Conservation (phyloP, 2,888 invertebrate species). For the Cephus spinipes region DNA sequence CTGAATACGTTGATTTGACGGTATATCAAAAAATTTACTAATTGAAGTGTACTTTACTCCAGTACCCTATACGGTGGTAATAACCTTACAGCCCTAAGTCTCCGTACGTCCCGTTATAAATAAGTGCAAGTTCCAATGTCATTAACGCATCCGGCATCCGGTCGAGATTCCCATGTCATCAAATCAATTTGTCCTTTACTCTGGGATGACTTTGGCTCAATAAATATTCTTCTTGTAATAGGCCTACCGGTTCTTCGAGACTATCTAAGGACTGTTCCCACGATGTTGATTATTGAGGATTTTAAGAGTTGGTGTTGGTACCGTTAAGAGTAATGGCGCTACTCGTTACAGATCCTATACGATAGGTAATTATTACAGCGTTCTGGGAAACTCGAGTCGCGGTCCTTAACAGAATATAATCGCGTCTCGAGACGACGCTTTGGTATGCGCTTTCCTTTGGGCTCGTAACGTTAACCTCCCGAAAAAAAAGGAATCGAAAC, state of each 20-base stretch:
- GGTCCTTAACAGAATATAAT: background rate
- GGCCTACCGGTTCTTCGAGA: background rate
- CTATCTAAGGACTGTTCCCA: background rate
- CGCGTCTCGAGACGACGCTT: background rate
- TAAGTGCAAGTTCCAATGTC: background rate
- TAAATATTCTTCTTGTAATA: too few species aligned
- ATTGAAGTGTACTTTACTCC: too few species aligned
- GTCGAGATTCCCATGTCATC: background rate
- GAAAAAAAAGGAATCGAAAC: conserved; percentile 22
- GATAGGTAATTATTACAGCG: background rate
- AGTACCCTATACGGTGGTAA: too few species aligned
- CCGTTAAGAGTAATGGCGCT: too few species aligned
- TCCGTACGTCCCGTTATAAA: background rate
- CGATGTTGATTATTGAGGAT: too few species aligned
- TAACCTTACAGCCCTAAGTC: background rate
- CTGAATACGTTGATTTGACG: too few species aligned
- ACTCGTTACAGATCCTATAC: too few species aligned
- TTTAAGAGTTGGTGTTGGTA: too few species aligned
- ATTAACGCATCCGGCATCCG: background rate
- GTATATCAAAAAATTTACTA: too few species aligned
- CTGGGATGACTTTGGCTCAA: background rate
- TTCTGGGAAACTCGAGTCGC: background rate
- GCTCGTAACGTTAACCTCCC: conserved; percentile 19
- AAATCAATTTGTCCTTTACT: background rate
- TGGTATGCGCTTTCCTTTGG: background rate